A percentile compares a stretch with the other conserved stretches of the same genome.
Conservation (phyloP, 1,140 invertebrate genomes). For the Drosophila pseudoananassae region DNA sequence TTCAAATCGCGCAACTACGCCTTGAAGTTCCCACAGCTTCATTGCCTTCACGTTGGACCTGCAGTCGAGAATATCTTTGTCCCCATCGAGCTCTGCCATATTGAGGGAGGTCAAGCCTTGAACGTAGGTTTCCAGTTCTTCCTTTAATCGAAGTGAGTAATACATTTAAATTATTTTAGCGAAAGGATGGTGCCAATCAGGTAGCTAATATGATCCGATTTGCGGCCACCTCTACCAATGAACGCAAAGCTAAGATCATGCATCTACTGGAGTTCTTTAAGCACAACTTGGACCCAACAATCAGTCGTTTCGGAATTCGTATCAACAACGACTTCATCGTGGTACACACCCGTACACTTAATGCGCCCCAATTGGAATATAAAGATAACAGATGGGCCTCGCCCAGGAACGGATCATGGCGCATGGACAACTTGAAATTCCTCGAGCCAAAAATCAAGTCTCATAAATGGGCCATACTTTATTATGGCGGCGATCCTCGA, state of each 20-base stretch:
- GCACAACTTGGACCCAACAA: constrained; percentile 84
- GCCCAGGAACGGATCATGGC: constrained; percentile 60
- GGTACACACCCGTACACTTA: constrained; percentile 86
- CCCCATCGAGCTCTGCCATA: constrained; percentile 87
- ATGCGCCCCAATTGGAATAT: constrained; percentile 86
- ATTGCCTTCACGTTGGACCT: constrained; percentile 87
- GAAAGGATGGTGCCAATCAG: constrained; percentile 85
- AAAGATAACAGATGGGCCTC: constrained; percentile 27
- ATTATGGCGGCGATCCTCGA: background rate
- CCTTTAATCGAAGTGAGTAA: background rate
- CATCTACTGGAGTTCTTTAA: constrained; percentile 84
- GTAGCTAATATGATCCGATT: constrained; percentile 87
- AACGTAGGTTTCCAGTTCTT: constrained; percentile 53
- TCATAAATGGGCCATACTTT: constrained; percentile 71
- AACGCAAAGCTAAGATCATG: constrained; percentile 87
- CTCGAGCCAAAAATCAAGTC: constrained; percentile 27
- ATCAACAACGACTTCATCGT: constrained; percentile 85
- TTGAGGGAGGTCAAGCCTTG: constrained; percentile 87
- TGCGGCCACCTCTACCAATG: constrained; percentile 87
- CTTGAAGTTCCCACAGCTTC: constrained; percentile 86
- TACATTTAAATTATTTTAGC: constrained; percentile 41
- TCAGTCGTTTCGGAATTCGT: constrained; percentile 87
- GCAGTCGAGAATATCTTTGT: constrained; percentile 85
- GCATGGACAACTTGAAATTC: constrained; percentile 46
- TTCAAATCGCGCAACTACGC: constrained; percentile 66